These are phyloP conservation scores for Chymomyza fuscimana DNA, from an alignment of 2,888 invertebrate species.

Conservation along the genomic window DNA sequence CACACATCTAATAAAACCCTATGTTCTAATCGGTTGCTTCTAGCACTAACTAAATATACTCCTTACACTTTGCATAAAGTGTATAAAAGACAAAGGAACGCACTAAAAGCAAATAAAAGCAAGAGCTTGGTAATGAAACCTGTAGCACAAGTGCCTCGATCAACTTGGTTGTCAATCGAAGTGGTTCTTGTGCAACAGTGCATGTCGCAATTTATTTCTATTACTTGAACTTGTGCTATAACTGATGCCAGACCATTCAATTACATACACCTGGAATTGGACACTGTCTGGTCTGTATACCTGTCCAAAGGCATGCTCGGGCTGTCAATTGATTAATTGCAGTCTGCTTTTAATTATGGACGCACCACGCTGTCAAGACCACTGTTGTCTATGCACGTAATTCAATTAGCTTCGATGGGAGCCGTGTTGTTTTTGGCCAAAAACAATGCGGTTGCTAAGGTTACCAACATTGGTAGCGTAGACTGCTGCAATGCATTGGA, in stretches of 20 bases:
- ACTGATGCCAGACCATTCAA: slow-evolving; percentile 3
- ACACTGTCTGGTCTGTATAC: neutral
- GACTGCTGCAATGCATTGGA: slow-evolving; percentile 4
- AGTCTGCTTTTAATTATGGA: slow-evolving; percentile 64
- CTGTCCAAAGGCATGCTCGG: neutral
- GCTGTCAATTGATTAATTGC: slow-evolving; percentile 67
- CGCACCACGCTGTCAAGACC: slow-evolving; percentile 17
- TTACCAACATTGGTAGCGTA: neutral
- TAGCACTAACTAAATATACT: too few species aligned
- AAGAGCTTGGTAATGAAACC: slow-evolving; percentile 1
- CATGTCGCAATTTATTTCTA: slow-evolving; percentile 64
- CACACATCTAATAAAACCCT: too few species aligned
- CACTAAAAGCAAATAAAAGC: neutral
- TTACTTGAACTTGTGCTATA: slow-evolving; percentile 39
- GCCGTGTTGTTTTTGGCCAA: slow-evolving; percentile 10
- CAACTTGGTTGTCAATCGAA: slow-evolving; percentile 44
- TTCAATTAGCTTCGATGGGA: slow-evolving; percentile 50
- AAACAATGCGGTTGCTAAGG: neutral
- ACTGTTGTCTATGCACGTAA: slow-evolving; percentile 35
- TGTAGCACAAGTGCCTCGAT: slow-evolving; percentile 26
- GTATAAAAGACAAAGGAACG: neutral
- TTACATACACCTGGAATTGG: neutral
- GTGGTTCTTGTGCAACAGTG: slow-evolving; percentile 35
- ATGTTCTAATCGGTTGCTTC: too few species aligned
- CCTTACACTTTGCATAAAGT: too few species aligned